Evolutionary conservation across 1,140 invertebrate species (phyloP), one percentile per base, ranked within the genome.

Genomic region (Episyrphus balteatus): DNA sequence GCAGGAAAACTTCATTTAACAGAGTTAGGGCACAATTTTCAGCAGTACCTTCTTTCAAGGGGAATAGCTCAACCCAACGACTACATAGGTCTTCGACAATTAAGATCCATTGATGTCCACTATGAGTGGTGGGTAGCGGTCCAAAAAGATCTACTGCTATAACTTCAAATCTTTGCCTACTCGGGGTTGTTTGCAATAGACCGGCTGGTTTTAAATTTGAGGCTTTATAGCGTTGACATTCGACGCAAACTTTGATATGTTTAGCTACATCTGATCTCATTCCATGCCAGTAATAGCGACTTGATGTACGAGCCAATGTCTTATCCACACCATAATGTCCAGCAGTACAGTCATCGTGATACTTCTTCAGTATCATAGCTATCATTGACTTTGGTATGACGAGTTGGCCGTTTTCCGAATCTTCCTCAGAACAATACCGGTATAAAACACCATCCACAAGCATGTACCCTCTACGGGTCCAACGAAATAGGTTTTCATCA

Each of bases 1-100:
- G 51, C 10, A 70, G 38, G 46, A 69, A 52, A 19, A 70, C 38
- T 51, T 70, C 62, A 14, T 66, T 50, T 3, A 68, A 41, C 0
- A 70, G 34, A 2, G 15, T 49, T 15, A 39, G 13, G n/a, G 61
- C 59, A 50, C 61, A 68, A 6, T 39, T 43, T 45, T 59, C 56
- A 8, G 55, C 59, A 9, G 58, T 66, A 8, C 66, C 66, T 19
- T 43, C 15, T n/a, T 42, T 17, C 32, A 68, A 17, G 0, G 66
- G 38, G 30, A 59, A 58, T 12, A 66, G 32, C 43, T 69, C 62
- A 3, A 70, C 56, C 59, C 36, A 37, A 14, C 36, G 13, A 37
- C 36, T 37, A 37, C 13, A 48, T 1, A 51, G 13, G 42, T 67
- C 64, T 51, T 67, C 58, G 0, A 62, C 47, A 12, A 62, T 57